Evolutionary conservation across 2,797 vertebrate species (phyloP), one percentile per base, ranked within the genome.

Genomic region (Acanthurus tractus): DNA sequence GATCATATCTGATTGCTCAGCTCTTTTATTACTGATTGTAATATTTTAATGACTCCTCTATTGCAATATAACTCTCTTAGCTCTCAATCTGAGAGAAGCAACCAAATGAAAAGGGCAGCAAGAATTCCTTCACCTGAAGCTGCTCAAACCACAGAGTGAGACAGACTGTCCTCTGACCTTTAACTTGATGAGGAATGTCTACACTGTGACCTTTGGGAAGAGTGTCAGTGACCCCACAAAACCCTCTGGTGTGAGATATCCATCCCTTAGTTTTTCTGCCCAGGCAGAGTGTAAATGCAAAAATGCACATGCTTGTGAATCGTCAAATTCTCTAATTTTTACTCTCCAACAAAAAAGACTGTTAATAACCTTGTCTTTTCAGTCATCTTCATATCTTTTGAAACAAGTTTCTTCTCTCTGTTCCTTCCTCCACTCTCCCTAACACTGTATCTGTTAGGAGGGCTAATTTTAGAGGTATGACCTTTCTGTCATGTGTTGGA

Each of bases 401-500:
- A 34, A 74, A 25, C 15, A 48, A 29, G 20, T 68, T 46, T 65
- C 58, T 61, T 49, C 52, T 29, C 2, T 71, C 57, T 15, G 38
- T 58, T 78, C 56, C 18, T 50, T 59, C 40, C 18, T 69, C 61
- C 17, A 67, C 44, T 20, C 55, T 76, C 67, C 83, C 18, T 48
- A 81, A 71, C 54, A 59, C 59, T 52, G 50, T 80, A 70, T 81
- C 56, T 86, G 56, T 82, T 72, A 62, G 64, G 52, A 69, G 58
- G 29, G 73, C 85, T 95, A 94, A 94, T 91, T 95, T 94, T 95
- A 95, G 92, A 88, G 48, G 10, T 5, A 20, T 93, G 93, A 94
- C 95, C 94, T 95, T 95, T 94, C 81, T 79, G 75, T 91, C 88
- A 86, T 86, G 77, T 83, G 83, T 88, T 83, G 77, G 82, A 79